phyloP scores from a whole-genome alignment of 1,140 invertebrate species.

The Harpegnathos saltator region DNA sequence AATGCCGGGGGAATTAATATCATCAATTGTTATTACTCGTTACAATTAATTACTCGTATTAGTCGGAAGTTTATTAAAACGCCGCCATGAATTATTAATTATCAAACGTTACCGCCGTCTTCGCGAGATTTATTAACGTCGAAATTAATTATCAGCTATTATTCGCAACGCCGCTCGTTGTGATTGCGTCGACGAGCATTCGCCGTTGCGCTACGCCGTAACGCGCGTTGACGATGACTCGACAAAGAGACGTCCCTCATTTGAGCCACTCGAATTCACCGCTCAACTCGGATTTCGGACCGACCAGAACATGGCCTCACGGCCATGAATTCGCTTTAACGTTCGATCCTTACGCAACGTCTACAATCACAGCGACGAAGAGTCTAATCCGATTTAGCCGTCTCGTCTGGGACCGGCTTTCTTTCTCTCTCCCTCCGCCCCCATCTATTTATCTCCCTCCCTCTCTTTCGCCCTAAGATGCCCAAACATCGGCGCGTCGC shows the following conservation, averaged over 20 bases:
- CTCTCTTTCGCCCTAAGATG: not conserved
- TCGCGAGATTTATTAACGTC: constrained; percentile 21
- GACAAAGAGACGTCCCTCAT: too few relatives aligned
- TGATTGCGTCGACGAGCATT: not conserved
- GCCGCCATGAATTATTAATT: constrained; percentile 3
- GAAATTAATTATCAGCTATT: constrained; percentile 22
- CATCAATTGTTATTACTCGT: constrained; percentile 23
- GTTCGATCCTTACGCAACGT: too few relatives aligned
- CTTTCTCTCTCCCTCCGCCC: too few relatives aligned
- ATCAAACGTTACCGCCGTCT: not conserved
- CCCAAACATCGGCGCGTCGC: constrained; percentile 36
- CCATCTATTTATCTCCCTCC: too few relatives aligned
- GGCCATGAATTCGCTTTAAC: too few relatives aligned
- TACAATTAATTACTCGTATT: constrained; percentile 6
- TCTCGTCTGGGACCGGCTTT: too few relatives aligned
- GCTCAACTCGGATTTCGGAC: too few relatives aligned
- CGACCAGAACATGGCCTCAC: too few relatives aligned
- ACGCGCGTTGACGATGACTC: too few relatives aligned
- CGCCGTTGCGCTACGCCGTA: not conserved
- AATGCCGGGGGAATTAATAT: constrained; percentile 29
- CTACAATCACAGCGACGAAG: too few relatives aligned
- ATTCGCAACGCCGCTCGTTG: not conserved
- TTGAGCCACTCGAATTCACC: too few relatives aligned
- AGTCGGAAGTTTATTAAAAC: constrained; percentile 31
- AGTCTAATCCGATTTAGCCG: too few relatives aligned